Evolutionary conservation across 1,140 invertebrate species (phyloP).

Genomic region (Diachasma alloeum): DNA sequence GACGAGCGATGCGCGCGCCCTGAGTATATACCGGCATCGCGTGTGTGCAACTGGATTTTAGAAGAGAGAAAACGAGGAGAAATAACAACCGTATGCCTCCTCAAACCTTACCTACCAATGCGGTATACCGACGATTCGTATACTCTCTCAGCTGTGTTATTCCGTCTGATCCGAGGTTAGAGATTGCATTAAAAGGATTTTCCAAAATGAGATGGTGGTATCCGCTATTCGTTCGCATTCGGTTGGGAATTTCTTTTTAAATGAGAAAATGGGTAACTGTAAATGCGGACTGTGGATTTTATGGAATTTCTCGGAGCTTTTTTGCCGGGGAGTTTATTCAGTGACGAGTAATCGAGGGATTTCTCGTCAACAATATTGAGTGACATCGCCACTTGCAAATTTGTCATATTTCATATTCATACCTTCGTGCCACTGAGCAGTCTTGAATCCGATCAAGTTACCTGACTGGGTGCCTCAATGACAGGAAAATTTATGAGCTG

Average conservation of each 20-base stretch:
- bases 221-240: background rate
- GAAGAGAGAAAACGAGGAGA: background rate
- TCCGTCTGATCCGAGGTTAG: background rate
- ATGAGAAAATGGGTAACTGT: background rate
- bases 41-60: constrained; percentile 3
- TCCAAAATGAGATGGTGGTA: background rate
- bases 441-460: too few relatives aligned
- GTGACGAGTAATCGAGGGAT: background rate
- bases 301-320: background rate
- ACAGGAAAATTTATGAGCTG: too few relatives aligned
- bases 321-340: background rate
- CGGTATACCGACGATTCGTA: background rate
- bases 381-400: too few relatives aligned
- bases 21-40: background rate
- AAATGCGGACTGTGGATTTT: background rate
- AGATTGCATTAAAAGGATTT: background rate
- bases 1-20: constrained; percentile 5
- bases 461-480: too few relatives aligned
- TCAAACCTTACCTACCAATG: background rate
- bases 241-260: background rate
- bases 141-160: background rate
- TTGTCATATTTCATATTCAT: too few relatives aligned
- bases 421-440: too few relatives aligned
- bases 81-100: background rate
- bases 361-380: too few relatives aligned